These are phyloP conservation scores for Luperina nickerlii DNA, from an alignment of 2,888 invertebrate genomes.

Conservation along the genomic window DNA sequence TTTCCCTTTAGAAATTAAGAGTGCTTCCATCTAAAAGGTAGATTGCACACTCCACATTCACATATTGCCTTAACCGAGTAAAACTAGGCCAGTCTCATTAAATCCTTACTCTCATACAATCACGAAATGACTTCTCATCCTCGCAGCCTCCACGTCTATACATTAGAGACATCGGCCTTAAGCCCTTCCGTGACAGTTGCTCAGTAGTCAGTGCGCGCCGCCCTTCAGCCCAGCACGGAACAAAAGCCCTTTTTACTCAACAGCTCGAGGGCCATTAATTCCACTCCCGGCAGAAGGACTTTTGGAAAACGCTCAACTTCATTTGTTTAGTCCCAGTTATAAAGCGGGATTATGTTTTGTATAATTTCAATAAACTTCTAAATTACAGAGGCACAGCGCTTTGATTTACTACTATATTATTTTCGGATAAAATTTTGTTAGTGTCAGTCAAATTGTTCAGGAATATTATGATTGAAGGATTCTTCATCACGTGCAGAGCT, in stretches of 20 bases:
- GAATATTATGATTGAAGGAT: constrained; percentile 15
- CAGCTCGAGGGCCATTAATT: constrained; percentile 68
- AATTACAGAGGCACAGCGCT: constrained; percentile 42
- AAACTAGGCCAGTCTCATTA: constrained; percentile 61
- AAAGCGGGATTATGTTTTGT: constrained; percentile 66
- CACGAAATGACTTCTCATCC: constrained; percentile 57
- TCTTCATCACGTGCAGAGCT: constrained; percentile 11
- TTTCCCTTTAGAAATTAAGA: not conserved
- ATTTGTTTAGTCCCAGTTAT: constrained; percentile 71
- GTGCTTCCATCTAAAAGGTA: not conserved
- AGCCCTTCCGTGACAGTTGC: constrained; percentile 63
- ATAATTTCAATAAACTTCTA: constrained; percentile 65
- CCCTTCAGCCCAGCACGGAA: constrained; percentile 63
- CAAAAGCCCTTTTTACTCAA: constrained; percentile 72
- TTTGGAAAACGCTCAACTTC: constrained; percentile 71
- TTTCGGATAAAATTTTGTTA: constrained; percentile 30
- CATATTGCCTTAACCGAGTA: constrained; percentile 5
- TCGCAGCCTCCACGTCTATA: constrained; percentile 35
- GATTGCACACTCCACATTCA: not conserved
- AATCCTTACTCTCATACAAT: constrained; percentile 53
- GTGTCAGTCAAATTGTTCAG: constrained; percentile 51
- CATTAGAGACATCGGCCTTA: constrained; percentile 26
- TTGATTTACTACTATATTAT: constrained; percentile 52
- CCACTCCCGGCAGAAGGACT: constrained; percentile 64
- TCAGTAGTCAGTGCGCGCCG: constrained; percentile 59